Evolutionary conservation across 2,797 vertebrate species (phyloP).

Genomic region (Hybognathus amarus): DNA sequence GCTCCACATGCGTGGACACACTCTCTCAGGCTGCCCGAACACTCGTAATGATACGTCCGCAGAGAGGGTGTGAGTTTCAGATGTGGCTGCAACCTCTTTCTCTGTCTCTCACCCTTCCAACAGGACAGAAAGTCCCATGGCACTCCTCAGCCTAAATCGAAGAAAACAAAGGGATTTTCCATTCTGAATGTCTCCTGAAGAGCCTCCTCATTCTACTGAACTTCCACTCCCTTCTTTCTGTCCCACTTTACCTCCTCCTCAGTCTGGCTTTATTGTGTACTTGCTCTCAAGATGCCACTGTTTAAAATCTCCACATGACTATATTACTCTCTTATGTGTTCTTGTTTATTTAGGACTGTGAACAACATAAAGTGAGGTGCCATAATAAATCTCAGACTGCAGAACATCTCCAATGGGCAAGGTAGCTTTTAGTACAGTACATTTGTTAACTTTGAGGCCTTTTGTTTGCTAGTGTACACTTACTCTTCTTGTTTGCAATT

Average conservation of each 20-base stretch:
- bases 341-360: not conserved
- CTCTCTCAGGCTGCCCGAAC: slow-evolving; percentile 58
- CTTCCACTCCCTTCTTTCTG: slow-evolving; percentile 27
- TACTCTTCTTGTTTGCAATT: not conserved
- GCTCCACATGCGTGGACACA: slow-evolving; percentile 55
- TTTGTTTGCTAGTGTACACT: not conserved
- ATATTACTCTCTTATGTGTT: not conserved
- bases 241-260: slow-evolving; percentile 47
- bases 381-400: not conserved
- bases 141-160: slow-evolving; percentile 62
- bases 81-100: slow-evolving; percentile 40
- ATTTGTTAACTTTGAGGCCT: not conserved
- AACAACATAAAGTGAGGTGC: not conserved
- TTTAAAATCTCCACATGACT: not conserved
- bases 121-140: slow-evolving; percentile 55
- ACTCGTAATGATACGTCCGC: slow-evolving; percentile 49
- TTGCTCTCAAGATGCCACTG: slow-evolving; percentile 20
- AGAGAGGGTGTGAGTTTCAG: slow-evolving; percentile 40
- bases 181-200: slow-evolving; percentile 63
- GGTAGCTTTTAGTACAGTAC: not conserved
- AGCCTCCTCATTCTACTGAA: slow-evolving; percentile 59
- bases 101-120: slow-evolving; percentile 54
- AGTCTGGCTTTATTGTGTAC: slow-evolving; percentile 35
- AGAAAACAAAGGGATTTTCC: slow-evolving; percentile 69
- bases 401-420: not conserved